Percentiles rank a stretch among this genome's conserved stretches.
Evolutionary conservation across 2,797 vertebrate genomes (phyloP).

Genomic region (Staurois parvus): DNA sequence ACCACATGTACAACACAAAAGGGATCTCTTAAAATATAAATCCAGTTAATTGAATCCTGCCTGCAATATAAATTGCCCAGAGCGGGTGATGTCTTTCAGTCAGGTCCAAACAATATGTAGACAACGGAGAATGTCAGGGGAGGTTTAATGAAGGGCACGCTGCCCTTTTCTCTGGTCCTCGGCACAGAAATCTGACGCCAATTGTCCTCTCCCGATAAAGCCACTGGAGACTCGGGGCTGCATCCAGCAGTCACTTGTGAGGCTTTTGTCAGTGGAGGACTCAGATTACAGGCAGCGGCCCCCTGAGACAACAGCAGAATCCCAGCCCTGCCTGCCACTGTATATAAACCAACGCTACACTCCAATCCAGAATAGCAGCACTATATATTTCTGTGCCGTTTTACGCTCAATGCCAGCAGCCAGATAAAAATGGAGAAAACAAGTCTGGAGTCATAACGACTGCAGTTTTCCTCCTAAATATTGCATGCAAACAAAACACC

Average conservation of each 20-base stretch:
- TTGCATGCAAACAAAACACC: neutral
- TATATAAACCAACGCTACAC: neutral
- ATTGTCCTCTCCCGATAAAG: constrained; percentile 58
- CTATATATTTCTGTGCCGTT: neutral
- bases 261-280: constrained; percentile 23
- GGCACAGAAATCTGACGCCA: constrained; percentile 51
- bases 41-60: constrained; percentile 26
- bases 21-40: constrained; percentile 12
- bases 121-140: constrained; percentile 19
- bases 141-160: constrained; percentile 64
- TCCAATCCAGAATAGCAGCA: neutral
- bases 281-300: constrained; percentile 29
- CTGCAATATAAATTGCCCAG: constrained; percentile 2
- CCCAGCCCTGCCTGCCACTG: neutral
- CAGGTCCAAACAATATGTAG: constrained; percentile 23
- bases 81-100: neutral
- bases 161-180: constrained; percentile 63
- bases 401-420: neutral
- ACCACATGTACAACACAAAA: constrained; percentile 1
- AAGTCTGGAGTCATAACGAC: neutral
- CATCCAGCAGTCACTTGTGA: constrained; percentile 39
- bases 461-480: neutral
- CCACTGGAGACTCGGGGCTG: constrained; percentile 49
- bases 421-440: neutral
- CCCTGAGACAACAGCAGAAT: neutral